phyloP scores from a whole-genome alignment of 2,888 invertebrate genomes.

The Lymantria monacha region DNA sequence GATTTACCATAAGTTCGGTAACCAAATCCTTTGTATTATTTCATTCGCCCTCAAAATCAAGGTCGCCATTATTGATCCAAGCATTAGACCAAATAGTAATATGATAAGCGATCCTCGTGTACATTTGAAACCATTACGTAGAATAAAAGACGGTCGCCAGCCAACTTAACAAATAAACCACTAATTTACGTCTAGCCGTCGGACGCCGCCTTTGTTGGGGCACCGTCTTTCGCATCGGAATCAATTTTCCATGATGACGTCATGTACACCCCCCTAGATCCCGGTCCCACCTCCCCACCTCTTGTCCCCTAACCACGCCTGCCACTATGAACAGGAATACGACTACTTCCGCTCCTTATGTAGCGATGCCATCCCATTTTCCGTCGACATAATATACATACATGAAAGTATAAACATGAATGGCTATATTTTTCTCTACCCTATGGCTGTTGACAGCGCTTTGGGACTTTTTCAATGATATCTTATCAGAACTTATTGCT shows the following conservation, averaged over 20 bases:
- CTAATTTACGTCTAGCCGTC: slow-evolving; percentile 67
- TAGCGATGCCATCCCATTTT: slow-evolving; percentile 53
- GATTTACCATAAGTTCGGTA: background rate
- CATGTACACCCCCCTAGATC: slow-evolving; percentile 47
- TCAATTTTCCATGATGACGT: slow-evolving; percentile 76
- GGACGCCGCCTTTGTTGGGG: slow-evolving; percentile 67
- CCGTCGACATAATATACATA: slow-evolving; percentile 35
- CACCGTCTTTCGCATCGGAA: slow-evolving; percentile 74
- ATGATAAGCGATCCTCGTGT: slow-evolving; percentile 45
- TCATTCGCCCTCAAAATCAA: slow-evolving; percentile 26
- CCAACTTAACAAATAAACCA: slow-evolving; percentile 60
- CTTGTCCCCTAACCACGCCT: slow-evolving; percentile 34
- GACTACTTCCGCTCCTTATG: slow-evolving; percentile 63
- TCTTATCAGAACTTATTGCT: slow-evolving; percentile 37
- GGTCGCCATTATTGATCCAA: slow-evolving; percentile 30
- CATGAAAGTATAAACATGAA: slow-evolving; percentile 6
- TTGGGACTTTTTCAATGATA: slow-evolving; percentile 27
- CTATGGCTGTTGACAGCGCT: background rate
- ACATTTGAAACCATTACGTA: slow-evolving; percentile 43
- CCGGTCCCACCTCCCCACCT: slow-evolving; percentile 20
- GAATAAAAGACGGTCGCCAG: slow-evolving; percentile 52
- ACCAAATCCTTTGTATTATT: slow-evolving; percentile 11
- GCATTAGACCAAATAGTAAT: slow-evolving; percentile 41
- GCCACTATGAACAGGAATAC: slow-evolving; percentile 57
- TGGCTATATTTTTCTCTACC: slow-evolving; percentile 39